Percentiles rank a stretch among this genome's conserved stretches.
Evolutionary conservation across 2,797 vertebrate genomes (phyloP).

Genomic region (Dryobates pubescens): DNA sequence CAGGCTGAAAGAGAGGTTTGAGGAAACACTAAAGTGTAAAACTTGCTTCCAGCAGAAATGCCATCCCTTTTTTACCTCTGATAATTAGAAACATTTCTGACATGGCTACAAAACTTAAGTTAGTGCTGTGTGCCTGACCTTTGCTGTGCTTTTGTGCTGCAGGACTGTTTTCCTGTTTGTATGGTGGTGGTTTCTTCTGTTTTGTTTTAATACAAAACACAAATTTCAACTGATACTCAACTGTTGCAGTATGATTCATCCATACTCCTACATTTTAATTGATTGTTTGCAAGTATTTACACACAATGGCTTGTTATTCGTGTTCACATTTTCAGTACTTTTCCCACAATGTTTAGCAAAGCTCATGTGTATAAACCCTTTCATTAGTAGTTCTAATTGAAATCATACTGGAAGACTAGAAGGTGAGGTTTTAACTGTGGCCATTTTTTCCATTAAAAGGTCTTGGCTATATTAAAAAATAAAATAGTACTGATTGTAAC

Average conservation of each 20-base stretch:
- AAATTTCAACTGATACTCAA: background rate
- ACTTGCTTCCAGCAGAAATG: slow-evolving; percentile 64
- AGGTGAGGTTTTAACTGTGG: background rate
- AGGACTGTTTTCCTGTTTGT: background rate
- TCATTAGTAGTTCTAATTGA: background rate
- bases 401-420: background rate
- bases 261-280: background rate
- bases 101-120: slow-evolving; percentile 9
- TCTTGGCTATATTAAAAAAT: background rate
- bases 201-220: background rate
- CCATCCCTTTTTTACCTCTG: slow-evolving; percentile 39
- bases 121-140: background rate
- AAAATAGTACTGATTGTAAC: background rate
- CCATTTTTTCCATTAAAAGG: background rate
- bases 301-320: background rate
- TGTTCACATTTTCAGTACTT: background rate
- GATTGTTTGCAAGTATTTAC: background rate
- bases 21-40: slow-evolving; percentile 58
- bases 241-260: background rate
- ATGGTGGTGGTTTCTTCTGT: background rate
- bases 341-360: background rate
- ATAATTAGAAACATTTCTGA: slow-evolving; percentile 63
- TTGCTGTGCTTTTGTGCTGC: slow-evolving; percentile 16
- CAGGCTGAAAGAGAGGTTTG: slow-evolving; percentile 13
- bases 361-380: background rate